A percentile compares a stretch with the other conserved stretches of the same genome.
These are phyloP conservation scores for Vannuccia rotundouncinata DNA, from an alignment of 2,888 invertebrate genomes.

Conservation along the genomic window DNA sequence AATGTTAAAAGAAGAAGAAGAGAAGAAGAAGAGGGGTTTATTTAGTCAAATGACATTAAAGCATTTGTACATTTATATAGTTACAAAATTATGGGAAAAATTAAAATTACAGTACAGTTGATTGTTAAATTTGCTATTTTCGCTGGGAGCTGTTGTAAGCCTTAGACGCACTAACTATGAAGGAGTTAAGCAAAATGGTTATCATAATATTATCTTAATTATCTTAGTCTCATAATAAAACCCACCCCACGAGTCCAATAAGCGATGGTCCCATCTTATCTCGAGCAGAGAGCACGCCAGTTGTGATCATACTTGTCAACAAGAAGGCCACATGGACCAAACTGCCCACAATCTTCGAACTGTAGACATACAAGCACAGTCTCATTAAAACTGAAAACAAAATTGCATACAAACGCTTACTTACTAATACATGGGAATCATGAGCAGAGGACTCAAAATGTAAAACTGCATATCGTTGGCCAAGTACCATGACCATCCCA, in stretches of 20 bases:
- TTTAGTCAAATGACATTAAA: neutral
- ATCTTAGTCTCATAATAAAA: no score
- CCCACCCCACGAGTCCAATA: neutral
- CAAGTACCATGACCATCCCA: constrained; percentile 50
- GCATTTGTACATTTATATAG: neutral
- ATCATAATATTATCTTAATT: no score
- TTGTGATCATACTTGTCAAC: constrained; percentile 6
- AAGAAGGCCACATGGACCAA: neutral
- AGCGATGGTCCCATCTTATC: neutral
- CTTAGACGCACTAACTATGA: neutral
- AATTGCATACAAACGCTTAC: no score
- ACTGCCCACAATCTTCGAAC: neutral
- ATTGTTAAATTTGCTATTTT: neutral
- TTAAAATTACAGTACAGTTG: neutral
- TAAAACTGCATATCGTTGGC: constrained; percentile 48
- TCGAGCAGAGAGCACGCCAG: constrained; percentile 25
- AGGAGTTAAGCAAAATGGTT: no score
- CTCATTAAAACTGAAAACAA: no score
- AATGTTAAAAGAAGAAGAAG: neutral
- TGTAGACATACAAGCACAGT: no score
- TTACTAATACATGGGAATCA: constrained; percentile 45
- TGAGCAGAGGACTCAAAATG: constrained; percentile 45
- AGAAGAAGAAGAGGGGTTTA: neutral
- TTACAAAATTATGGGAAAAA: neutral
- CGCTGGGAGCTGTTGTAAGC: neutral